Percentiles rank a stretch among this genome's conserved stretches.
Conservation (phyloP, 2,797 vertebrate species). For the Spinus olivaceus region DNA sequence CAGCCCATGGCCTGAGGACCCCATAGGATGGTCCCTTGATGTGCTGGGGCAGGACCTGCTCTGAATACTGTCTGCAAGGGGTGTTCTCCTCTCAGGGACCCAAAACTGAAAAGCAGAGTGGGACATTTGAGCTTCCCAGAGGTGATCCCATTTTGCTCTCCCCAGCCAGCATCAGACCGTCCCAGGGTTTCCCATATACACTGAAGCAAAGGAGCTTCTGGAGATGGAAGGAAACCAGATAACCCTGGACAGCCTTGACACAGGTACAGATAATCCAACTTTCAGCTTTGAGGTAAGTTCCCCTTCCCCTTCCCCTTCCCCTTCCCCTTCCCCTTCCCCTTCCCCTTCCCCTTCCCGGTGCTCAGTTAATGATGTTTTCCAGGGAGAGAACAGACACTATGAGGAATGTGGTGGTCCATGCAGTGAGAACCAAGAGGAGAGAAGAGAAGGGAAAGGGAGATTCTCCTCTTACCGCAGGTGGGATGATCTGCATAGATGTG, state of each 20-base stretch:
- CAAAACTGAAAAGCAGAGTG: not conserved
- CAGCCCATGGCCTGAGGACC: not conserved
- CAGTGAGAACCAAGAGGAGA: not conserved
- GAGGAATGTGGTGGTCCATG: not conserved
- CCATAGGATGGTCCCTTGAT: not conserved
- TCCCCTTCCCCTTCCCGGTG: not conserved
- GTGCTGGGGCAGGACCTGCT: not conserved
- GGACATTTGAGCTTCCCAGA: not conserved
- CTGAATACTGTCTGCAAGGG: not conserved
- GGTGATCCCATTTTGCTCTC: not conserved
- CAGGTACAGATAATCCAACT: conserved; percentile 47
- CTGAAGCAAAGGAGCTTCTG: not conserved
- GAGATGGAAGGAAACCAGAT: conserved; percentile 49
- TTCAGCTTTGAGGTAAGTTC: conserved; percentile 23
- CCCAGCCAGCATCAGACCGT: not conserved
- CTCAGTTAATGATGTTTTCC: not conserved
- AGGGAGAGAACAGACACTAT: conserved; percentile 1
- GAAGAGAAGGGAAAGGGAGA: not conserved
- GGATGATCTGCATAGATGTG: not conserved
- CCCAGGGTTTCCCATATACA: not conserved
- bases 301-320: too few relatives aligned
- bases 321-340: too few relatives aligned
- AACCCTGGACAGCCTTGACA: not conserved
- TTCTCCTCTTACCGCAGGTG: not conserved
- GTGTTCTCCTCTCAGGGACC: not conserved